Evolutionary conservation across 2,797 vertebrate genomes (phyloP).

Genomic region (Gymnothorax javanicus): DNA sequence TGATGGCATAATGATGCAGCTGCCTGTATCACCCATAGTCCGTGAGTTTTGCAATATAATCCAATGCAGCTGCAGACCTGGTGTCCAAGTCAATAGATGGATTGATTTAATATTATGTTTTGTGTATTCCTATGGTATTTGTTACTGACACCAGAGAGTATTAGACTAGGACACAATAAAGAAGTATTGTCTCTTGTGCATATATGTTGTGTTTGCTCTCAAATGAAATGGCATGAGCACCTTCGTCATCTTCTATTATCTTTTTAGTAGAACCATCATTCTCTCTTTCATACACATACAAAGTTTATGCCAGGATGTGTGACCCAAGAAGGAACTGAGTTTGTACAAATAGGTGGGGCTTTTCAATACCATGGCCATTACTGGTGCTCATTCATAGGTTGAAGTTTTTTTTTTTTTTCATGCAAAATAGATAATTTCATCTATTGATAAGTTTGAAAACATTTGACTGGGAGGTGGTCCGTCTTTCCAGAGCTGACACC

Average conservation of each 20-base stretch:
- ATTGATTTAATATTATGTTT: slow-evolving; percentile 12
- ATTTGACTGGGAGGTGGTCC: not conserved
- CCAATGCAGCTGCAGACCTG: not conserved
- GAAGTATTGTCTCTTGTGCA: not conserved
- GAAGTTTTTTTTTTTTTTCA: not conserved
- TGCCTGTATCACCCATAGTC: not conserved
- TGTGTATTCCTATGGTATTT: not conserved
- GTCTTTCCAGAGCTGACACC: not conserved
- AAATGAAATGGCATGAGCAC: not conserved
- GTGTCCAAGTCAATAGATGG: not conserved
- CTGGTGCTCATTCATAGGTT: not conserved
- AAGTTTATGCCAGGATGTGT: not conserved
- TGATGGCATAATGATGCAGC: not conserved
- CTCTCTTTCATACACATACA: not conserved
- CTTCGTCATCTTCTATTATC: not conserved
- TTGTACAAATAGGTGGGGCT: not conserved
- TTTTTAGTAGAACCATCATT: not conserved
- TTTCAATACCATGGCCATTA: not conserved
- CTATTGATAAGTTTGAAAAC: not conserved
- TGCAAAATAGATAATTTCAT: not conserved
- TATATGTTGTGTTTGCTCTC: not conserved
- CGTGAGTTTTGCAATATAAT: slow-evolving; percentile 4
- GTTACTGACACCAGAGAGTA: not conserved
- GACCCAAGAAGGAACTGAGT: not conserved
- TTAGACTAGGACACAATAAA: not conserved